Conservation (phyloP, 1,140 invertebrate species). For the Proctacanthus coquilletti region DNA sequence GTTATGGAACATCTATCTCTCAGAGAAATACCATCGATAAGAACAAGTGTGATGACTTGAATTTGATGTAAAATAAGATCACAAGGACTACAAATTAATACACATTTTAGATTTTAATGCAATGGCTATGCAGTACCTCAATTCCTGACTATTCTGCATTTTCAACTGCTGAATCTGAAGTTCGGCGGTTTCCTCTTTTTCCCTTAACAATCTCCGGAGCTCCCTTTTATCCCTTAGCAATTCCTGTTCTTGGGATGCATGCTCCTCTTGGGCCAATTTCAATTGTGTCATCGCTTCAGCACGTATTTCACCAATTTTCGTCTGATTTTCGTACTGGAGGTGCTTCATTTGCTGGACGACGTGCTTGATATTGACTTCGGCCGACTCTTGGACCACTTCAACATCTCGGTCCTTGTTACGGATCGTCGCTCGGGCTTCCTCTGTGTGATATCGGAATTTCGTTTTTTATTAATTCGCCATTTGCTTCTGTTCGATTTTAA, state of each 20-base stretch:
- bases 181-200: constrained; percentile 40
- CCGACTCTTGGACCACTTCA: constrained; percentile 71
- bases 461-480: too few species aligned
- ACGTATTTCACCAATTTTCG: constrained; percentile 33
- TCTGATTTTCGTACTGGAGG: constrained; percentile 81
- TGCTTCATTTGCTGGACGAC: constrained; percentile 89
- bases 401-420: constrained; percentile 76
- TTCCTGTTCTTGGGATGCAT: constrained; percentile 56
- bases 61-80: background rate
- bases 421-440: constrained; percentile 18
- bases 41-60: too few species aligned
- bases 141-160: constrained; percentile 36
- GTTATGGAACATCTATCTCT: too few species aligned
- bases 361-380: constrained; percentile 72
- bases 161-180: constrained; percentile 25
- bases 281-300: constrained; percentile 59
- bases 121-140: constrained; percentile 32
- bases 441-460: too few species aligned
- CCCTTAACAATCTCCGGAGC: constrained; percentile 54
- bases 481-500: too few species aligned
- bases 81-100: background rate
- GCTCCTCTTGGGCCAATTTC: constrained; percentile 58
- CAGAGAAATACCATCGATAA: too few species aligned
- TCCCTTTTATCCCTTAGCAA: constrained; percentile 62
- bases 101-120: background rate